Base-by-base conservation (phyloP, 1,140 invertebrate genomes). In the Achroia grisella region DNA sequence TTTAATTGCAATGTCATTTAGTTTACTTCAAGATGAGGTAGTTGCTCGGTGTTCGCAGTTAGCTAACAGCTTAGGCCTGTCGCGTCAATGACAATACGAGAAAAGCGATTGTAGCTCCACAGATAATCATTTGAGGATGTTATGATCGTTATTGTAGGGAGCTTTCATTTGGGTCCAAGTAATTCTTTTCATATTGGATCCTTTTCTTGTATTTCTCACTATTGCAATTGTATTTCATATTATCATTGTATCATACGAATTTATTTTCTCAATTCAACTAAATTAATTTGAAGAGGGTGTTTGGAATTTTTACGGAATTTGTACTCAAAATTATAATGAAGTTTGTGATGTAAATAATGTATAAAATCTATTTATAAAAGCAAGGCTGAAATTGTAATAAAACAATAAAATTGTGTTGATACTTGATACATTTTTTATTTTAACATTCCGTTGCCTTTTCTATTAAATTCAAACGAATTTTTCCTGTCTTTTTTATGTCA, bases 1-100 rank as follows among this genome's bases (percentile, higher is more conserved):
- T 9, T 83, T 98, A 23, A 92, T 98, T 56, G 95, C 96, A 1
- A 97, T 97, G 95, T 94, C 95, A 41, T 97, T 97, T 68, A 96
- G 94, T 74, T 87, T 98, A 23, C 91, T 98, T 47, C 95, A 98
- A 79, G 95, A 97, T 51, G 94, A 97, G 76, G 91, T 97, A 0
- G 90, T 94, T 30, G 84, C 90, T 51, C 91, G 92, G 62, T 94
- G 92, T 84, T 89, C 89, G 65, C 87, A 90, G 39, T 77, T 93
- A 56, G 93, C 90, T 1, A 87, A 88, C 51, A 89, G 85, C 47
- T 65, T 91, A 41, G 91, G 91, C 1, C 52, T 87, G 2, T 77
- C 77, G 4, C 62, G 68, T 27, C 83, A 86, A 86, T 87, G 86
- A 87, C 82, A 87, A 48, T 85, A 86, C 71, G 80, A 78, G 62